Evolutionary conservation across 2,888 invertebrate species (phyloP), one percentile per base, ranked within the genome.

Genomic region (Dexiosoma caninum): DNA sequence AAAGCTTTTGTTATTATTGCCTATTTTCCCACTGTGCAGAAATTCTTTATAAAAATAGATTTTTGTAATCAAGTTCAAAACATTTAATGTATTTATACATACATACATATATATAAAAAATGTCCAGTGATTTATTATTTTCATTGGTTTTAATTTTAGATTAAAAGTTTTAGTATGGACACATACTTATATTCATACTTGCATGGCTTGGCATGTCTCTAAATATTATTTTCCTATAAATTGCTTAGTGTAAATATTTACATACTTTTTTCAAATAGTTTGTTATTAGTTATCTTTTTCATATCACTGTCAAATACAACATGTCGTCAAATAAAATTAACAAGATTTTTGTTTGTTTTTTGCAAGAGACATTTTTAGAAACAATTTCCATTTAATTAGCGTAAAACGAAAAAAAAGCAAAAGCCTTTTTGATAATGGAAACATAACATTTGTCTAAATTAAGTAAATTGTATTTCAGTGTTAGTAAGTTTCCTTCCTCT

Each of bases 1-100:
- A n/a, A n/a, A n/a, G n/a, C n/a, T n/a, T n/a, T n/a, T n/a, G n/a
- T n/a, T n/a, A n/a, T n/a, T n/a, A n/a, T n/a, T n/a, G n/a, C 40
- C 14, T 14, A 40, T 16, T 21, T 10, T 19, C 12, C 35, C 51
- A 53, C 49, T 23, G 14, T 27, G 53, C 0, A 30, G 2, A 14
- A 0, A 53, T 1, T 69, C 23, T 59, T 37, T 23, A 59, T 46
- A 37, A 46, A 70, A 44, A 69, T 44, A 44, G 32, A 62, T 64
- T 71, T 70, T 60, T 49, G 64, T 64, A 69, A 74, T 64, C 74
- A 75, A 53, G 74, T 69, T 67, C 78, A 74, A 49, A 74, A 64
- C 67, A 62, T 74, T 57, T 57, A 27, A 69, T 74, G 53, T 37
- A 42, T 57, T 6, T 37, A 8, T 42, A 1, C 16, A 8, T 44